phyloP scores from a whole-genome alignment of 2,888 invertebrate species.

The Tigriopus californicus region DNA sequence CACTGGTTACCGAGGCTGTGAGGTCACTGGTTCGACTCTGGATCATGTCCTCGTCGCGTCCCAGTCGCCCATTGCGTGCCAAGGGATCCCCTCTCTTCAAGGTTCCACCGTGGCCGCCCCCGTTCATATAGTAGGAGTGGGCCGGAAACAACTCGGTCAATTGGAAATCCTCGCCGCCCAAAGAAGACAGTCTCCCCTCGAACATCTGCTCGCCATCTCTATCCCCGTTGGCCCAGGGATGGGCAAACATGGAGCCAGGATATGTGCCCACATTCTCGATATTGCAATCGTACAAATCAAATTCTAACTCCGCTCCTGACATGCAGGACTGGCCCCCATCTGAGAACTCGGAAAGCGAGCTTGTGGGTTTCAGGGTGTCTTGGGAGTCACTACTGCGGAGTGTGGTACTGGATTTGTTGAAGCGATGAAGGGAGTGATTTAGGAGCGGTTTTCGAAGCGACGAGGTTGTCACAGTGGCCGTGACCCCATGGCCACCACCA shows the following conservation, averaged over 20 bases:
- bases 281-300: constrained; percentile 14
- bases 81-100: not conserved
- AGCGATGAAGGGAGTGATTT: not conserved
- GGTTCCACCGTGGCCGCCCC: not conserved
- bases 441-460: no score
- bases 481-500: not conserved
- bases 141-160: constrained; percentile 10
- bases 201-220: not conserved
- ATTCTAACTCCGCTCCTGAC: constrained; percentile 7
- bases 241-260: constrained; percentile 13
- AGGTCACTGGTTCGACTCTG: constrained; percentile 10
- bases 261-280: constrained; percentile 9
- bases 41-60: not conserved
- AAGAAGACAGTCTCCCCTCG: not conserved
- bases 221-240: not conserved
- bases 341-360: not conserved
- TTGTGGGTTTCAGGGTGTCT: not conserved
- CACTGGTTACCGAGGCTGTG: constrained; percentile 6
- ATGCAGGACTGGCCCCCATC: not conserved
- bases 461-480: not conserved
- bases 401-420: not conserved
- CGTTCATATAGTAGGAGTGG: not conserved
- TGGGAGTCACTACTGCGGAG: not conserved
- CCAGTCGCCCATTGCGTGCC: no score
- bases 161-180: not conserved